Evolutionary conservation across 2,113 vertebrate genomes (phyloP), one percentile per base, ranked within the genome.

Genomic region (Alces alces): DNA sequence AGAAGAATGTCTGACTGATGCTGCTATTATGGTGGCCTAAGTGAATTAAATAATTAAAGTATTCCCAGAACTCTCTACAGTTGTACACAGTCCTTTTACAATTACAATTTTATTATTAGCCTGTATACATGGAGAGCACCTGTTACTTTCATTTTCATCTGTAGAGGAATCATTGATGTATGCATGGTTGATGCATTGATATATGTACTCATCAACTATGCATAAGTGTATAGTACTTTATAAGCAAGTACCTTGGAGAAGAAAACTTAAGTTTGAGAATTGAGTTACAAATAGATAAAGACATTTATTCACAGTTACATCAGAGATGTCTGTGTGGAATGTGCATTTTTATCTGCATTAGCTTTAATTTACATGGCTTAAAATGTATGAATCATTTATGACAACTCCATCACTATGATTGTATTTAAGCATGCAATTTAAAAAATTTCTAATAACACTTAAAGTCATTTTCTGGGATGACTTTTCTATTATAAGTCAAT

Each of bases 271-370:
- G 7, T 39, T 96, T 19, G 93, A 39, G 36, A 84, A 30, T 17
- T 57, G 70, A 50, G 28, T 52, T 90, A 17, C 52, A 87, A 57
- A 70, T 45, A 76, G 39, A 61, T 78, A 86, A 76, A 86, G 13
- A 7, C 25, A 91, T 52, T 70, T 96, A 52, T 50, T 17, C 47
- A 50, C 73, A 52, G n/a, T 89, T 70, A 6, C 9, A 52, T 55
- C 73, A 89, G 50, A 86, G n/a, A 21, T 61, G 10, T 7, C 3
- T 27, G 12, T 57, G 12, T 73, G 8, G 64, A 96, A 73, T 47
- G 28, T 73, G 1, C 25, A 79, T 73, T 97, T 95, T 80, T 91
- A 78, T 86, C 36, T 96, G 78, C n/a, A 93, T 92, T 93, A 54
- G 33, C 78, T 95, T 94, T 79, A 79, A 36, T 86, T 96, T 83